Evolutionary conservation across 1,140 invertebrate species (phyloP).

Genomic region (Phymastichus coffea): DNA sequence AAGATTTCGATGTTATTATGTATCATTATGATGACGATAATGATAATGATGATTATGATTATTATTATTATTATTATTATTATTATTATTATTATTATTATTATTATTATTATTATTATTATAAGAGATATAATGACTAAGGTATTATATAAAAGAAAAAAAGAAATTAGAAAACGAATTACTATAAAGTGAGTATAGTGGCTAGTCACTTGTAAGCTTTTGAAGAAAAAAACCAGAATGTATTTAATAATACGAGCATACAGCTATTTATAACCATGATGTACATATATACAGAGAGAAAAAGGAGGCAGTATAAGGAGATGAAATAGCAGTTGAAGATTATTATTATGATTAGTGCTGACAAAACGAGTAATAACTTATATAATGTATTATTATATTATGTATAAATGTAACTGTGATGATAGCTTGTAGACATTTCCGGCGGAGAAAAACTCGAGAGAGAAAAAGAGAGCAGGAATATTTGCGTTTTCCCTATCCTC

Average conservation of each 20-base stretch:
- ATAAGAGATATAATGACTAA: conserved; percentile 27
- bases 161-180: background rate
- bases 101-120: conserved; percentile 18
- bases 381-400: conserved; percentile 32
- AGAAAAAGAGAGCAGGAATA: background rate
- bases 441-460: conserved; percentile 23
- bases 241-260: conserved; percentile 50
- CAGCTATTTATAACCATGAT: conserved; percentile 47
- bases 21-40: too few relatives aligned
- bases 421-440: conserved; percentile 49
- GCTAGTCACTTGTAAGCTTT: conserved; percentile 50
- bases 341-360: conserved; percentile 27
- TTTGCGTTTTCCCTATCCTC: background rate
- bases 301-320: too few relatives aligned
- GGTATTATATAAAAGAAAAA: conserved; percentile 15
- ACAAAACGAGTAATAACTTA: conserved; percentile 40
- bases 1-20: conserved; percentile 26
- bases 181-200: conserved; percentile 24
- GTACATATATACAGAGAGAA: conserved; percentile 49
- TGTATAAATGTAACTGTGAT: conserved; percentile 56
- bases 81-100: background rate
- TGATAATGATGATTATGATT: too few relatives aligned
- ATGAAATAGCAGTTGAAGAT: conserved; percentile 24
- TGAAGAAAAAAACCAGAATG: conserved; percentile 44
- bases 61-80: too few relatives aligned